These are phyloP conservation scores for Lagopus muta DNA, from an alignment of 2,113 vertebrate genomes.

Conservation along the genomic window DNA sequence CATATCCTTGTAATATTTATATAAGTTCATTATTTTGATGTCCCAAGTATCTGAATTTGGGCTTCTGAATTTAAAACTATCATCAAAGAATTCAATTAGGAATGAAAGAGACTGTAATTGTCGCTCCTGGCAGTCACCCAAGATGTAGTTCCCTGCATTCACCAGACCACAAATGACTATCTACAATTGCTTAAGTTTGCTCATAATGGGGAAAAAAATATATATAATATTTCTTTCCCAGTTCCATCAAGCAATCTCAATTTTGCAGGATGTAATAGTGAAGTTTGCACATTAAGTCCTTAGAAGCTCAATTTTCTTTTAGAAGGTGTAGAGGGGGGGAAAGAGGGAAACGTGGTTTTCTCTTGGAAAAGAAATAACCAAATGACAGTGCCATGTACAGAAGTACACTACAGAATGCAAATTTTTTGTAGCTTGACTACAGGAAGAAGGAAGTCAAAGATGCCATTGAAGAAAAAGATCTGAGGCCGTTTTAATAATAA, in stretches of 20 bases:
- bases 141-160: conserved; percentile 8
- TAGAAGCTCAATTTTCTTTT: conserved; percentile 47
- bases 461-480: conserved; percentile 18
- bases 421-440: conserved; percentile 4
- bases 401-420: background rate
- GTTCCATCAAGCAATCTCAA: conserved; percentile 35
- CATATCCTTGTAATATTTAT: background rate
- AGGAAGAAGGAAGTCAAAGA: conserved; percentile 34
- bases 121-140: conserved; percentile 24
- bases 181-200: conserved; percentile 33
- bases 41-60: background rate
- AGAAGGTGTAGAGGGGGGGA: rapidly evolving
- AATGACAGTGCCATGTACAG: background rate
- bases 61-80: conserved; percentile 9
- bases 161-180: conserved; percentile 15
- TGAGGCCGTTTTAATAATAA: conserved; percentile 48
- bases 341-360: background rate
- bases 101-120: conserved; percentile 11
- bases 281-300: conserved; percentile 32
- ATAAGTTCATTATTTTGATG: background rate
- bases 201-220: background rate
- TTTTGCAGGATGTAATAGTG: conserved; percentile 49
- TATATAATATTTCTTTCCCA: conserved; percentile 24
- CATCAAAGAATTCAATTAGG: conserved; percentile 25
- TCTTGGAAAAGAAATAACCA: conserved; percentile 35